phyloP scores from a whole-genome alignment of 1,140 invertebrate genomes.

The Zaprionus capensis region DNA sequence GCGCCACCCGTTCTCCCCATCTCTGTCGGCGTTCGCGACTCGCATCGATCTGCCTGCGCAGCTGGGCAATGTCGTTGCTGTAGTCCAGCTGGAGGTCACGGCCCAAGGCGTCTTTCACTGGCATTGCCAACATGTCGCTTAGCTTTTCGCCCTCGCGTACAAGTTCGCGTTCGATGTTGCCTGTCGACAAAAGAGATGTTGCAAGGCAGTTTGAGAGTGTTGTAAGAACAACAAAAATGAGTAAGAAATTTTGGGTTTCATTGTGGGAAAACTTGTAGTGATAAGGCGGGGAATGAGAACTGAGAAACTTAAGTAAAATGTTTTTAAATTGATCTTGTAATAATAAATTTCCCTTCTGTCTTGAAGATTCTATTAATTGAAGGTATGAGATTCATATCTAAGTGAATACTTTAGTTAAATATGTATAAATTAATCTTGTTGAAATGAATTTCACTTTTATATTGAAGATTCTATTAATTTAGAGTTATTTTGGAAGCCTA shows the following conservation, averaged over 20 bases:
- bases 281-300: background rate
- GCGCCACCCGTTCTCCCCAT: conserved; percentile 88
- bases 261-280: background rate
- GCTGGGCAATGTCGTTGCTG: conserved; percentile 89
- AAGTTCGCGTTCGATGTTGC: conserved; percentile 88
- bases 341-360: background rate
- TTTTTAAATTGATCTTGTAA: too few species aligned
- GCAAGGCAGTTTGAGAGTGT: conserved; percentile 16
- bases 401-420: background rate
- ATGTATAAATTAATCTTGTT: background rate
- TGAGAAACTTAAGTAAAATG: background rate
- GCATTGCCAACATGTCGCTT: conserved; percentile 91
- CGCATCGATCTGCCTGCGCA: conserved; percentile 88
- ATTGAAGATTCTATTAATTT: background rate
- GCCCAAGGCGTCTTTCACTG: conserved; percentile 91
- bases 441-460: background rate
- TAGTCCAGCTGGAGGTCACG: conserved; percentile 90
- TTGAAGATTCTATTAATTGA: background rate
- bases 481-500: background rate
- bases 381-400: background rate
- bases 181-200: conserved; percentile 76
- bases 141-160: conserved; percentile 91
- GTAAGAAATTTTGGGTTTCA: background rate
- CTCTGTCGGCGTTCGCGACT: conserved; percentile 88
- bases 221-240: conserved; percentile 9